Evolutionary conservation across 2,797 vertebrate genomes (phyloP).

Genomic region (Onychomys arenicola): DNA sequence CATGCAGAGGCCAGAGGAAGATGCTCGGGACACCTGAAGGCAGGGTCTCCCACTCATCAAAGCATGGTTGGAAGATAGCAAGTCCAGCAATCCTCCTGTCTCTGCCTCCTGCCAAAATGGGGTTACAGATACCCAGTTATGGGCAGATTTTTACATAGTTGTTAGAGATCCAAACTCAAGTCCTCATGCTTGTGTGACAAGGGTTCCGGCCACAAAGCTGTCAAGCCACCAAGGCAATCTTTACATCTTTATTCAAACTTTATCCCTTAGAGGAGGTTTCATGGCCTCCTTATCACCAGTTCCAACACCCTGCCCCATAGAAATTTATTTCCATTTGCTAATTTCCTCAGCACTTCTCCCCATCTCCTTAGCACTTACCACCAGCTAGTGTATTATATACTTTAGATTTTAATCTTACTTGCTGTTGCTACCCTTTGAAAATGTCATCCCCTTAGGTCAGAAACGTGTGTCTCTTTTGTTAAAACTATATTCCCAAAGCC

Average conservation of each 20-base stretch:
- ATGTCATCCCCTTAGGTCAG: neutral
- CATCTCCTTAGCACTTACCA: neutral
- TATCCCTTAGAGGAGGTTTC: neutral
- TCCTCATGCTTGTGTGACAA: neutral
- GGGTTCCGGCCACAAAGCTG: neutral
- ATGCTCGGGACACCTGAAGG: neutral
- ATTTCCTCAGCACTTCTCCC: neutral
- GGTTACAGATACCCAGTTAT: neutral
- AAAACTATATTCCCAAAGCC: neutral
- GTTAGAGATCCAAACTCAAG: neutral
- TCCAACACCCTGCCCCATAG: neutral
- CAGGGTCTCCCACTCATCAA: neutral
- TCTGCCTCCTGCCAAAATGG: neutral
- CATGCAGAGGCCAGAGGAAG: neutral
- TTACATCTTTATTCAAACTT: neutral
- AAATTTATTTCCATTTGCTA: neutral
- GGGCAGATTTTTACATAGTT: neutral
- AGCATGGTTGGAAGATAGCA: neutral
- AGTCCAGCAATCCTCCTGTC: no score
- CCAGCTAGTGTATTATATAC: neutral
- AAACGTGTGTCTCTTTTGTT: neutral
- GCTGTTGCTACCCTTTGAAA: slow-evolving; percentile 7
- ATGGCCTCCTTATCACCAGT: neutral
- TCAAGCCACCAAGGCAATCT: neutral
- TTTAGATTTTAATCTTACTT: slow-evolving; percentile 11